Conservation (phyloP, 2,113 vertebrate genomes). For the Cepphus grylle region DNA sequence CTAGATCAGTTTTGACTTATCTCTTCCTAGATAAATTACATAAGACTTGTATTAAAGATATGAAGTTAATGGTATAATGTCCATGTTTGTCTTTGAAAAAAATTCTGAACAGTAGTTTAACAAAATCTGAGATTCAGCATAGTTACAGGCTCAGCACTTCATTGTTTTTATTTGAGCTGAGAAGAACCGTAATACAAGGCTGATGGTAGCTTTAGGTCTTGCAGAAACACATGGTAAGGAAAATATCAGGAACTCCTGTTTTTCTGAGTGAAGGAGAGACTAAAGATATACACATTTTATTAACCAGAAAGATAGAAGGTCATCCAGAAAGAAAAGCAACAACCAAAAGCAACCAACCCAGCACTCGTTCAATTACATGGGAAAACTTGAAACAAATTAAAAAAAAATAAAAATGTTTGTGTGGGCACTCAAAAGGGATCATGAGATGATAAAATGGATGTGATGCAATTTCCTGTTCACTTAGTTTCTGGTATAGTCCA, state of each 20-base stretch:
- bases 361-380: not conserved
- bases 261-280: not conserved
- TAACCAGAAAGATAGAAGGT: not conserved
- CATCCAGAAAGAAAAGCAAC: not conserved
- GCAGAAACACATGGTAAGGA: not conserved
- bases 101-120: not conserved
- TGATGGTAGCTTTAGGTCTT: not conserved
- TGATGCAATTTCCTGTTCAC: not conserved
- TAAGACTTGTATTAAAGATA: not conserved
- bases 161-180: not conserved
- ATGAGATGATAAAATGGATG: not conserved
- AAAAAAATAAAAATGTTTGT: not conserved
- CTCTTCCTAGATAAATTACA: not conserved
- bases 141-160: not conserved
- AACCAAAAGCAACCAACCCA: not conserved
- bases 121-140: not conserved
- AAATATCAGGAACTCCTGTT: not conserved
- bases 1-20: not conserved
- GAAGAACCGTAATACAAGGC: not conserved
- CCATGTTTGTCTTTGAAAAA: not conserved
- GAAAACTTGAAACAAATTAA: not conserved
- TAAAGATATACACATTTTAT: not conserved
- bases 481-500: not conserved
- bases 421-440: not conserved
- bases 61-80: not conserved